A percentile compares a stretch with the other conserved stretches of the same genome.
Conservation (phyloP, 92 coral and sea anemone species). For the Desmophyllum pertusum region DNA sequence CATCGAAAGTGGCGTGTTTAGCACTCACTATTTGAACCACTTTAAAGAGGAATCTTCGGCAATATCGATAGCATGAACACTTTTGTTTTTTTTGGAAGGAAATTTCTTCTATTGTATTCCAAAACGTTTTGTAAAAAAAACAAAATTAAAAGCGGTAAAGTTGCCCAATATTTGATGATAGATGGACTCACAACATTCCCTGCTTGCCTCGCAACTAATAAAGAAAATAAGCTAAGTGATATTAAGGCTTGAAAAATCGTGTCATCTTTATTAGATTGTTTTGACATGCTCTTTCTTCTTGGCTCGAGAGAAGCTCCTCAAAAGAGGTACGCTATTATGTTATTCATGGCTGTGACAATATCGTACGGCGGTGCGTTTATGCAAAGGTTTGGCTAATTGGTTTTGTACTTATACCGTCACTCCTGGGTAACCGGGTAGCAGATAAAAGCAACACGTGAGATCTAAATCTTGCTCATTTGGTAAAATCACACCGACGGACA, state of each 20-base stretch:
- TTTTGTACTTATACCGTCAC: conserved; percentile 24
- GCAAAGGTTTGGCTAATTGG: conserved; percentile 47
- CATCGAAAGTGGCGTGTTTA: not conserved
- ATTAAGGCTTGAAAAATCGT: not conserved
- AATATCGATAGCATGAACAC: not conserved
- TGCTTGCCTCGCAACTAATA: not conserved
- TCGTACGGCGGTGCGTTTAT: conserved; percentile 18
- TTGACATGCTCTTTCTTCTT: conserved; percentile 16
- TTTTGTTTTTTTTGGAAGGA: not conserved
- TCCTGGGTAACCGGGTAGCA: conserved; percentile 7
- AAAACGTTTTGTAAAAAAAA: not conserved
- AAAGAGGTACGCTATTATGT: not conserved
- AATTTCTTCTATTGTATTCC: not conserved
- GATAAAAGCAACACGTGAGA: conserved; percentile 42
- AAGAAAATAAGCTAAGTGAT: not conserved
- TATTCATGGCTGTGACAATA: not conserved
- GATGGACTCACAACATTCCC: not conserved
- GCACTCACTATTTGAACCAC: not conserved
- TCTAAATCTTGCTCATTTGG: conserved; percentile 46
- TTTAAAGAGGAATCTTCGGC: not conserved
- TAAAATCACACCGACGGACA: conserved; percentile 1
- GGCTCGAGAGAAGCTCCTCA: conserved; percentile 1
- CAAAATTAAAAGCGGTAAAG: not conserved
- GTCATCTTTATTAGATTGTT: conserved; percentile 22
- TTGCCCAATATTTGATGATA: conserved; percentile 3